Conservation (phyloP, 2,888 invertebrate genomes). For the Amiota communis region DNA sequence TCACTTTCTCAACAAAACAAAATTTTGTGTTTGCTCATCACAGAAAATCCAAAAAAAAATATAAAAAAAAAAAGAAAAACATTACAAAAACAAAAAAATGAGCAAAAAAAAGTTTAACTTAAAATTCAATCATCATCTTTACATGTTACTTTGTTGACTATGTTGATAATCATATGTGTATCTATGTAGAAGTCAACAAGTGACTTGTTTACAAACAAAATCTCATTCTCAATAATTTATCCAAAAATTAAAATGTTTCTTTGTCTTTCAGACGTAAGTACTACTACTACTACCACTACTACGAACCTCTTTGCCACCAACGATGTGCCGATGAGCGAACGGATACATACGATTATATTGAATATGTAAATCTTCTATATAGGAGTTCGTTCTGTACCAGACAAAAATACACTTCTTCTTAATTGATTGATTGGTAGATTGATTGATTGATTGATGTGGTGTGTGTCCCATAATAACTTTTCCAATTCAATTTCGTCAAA, state of each 20-base stretch:
- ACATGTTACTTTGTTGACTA: neutral
- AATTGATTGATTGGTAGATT: no score
- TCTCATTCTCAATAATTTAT: neutral
- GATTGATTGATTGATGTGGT: no score
- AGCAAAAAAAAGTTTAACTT: constrained; percentile 1
- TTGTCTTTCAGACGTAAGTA: constrained; percentile 28
- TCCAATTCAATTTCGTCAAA: no score
- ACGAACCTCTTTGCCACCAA: neutral
- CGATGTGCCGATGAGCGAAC: constrained; percentile 14
- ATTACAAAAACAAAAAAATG: constrained; percentile 4
- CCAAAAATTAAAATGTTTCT: constrained; percentile 2
- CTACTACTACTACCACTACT: no score
- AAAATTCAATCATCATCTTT: neutral
- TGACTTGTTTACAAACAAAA: neutral
- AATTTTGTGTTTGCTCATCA: neutral
- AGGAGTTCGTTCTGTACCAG: no score
- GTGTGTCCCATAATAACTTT: no score
- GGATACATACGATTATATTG: neutral
- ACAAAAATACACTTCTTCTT: no score
- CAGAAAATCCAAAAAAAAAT: neutral
- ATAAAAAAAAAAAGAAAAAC: neutral
- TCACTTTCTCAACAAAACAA: no score
- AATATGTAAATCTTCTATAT: no score
- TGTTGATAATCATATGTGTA: neutral
- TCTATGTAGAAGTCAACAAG: neutral